Base-by-base conservation (phyloP, 2,888 invertebrate genomes). In the Thera britannica region DNA sequence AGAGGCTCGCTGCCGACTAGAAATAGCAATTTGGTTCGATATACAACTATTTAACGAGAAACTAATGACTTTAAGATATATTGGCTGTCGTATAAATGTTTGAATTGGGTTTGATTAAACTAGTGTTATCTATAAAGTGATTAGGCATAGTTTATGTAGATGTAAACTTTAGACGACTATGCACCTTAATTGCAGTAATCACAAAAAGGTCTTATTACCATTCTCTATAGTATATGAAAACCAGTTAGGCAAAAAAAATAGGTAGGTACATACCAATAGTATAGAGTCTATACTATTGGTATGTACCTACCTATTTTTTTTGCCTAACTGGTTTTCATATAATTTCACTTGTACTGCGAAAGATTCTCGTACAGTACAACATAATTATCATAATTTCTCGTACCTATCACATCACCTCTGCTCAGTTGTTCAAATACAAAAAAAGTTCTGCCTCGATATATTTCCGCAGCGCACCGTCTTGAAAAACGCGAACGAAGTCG, bases 11-110 rank as follows among this genome's bases (percentile, higher is more conserved):
- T 71, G 74, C 73, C 72, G 72, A 77, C 79, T 81, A 81, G 75
- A 77, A 79, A 77, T 75, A 77, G 75, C 76, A 78, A 78, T 79
- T 80, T 76, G 72, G 77, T 80, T 77, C 77, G 76, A 77, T 79
- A 79, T 79, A 79, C 77, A 81, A 75, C 74, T 77, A 75, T 79
- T 79, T 78, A 78, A 77, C 76, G 72, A 72, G 72, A 77, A 77
- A 77, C 74, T 73, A 74, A 72, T 77, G 77, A 77, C 74, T 72
- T 61, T 68, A 75, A 75, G 71, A 70, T 75, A 70, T 68, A 71
- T 74, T 62, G 66, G 64, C 62, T 72, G 67, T 69, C 67, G 68
- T 72, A 67, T 72, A 67, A 71, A 68, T 67, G 71, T 74, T 70
- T 72, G 66, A 73, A 73, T 71, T 60, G 46, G 67, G 72, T 73